Percentiles rank a stretch among this genome's conserved stretches.
phyloP scores from a whole-genome alignment of 2,113 vertebrate species.

The Coturnix japonica region DNA sequence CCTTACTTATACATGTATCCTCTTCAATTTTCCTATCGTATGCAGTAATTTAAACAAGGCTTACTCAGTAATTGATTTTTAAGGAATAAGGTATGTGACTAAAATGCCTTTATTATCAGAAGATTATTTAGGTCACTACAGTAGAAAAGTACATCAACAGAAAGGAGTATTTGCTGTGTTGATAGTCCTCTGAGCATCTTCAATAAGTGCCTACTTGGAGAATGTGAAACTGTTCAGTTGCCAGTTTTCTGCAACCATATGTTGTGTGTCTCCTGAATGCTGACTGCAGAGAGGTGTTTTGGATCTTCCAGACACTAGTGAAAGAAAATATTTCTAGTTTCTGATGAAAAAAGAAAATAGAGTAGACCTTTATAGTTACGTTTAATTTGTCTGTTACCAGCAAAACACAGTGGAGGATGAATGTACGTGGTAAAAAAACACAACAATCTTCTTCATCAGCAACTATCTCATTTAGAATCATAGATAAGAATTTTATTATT shows the following conservation, averaged over 20 bases:
- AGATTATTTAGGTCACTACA: constrained; percentile 59
- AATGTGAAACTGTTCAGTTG: constrained; percentile 69
- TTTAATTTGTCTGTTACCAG: constrained; percentile 22
- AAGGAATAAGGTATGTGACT: constrained; percentile 26
- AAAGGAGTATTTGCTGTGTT: constrained; percentile 67
- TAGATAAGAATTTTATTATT: background rate
- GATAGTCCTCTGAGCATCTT: constrained; percentile 67
- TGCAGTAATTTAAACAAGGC: background rate
- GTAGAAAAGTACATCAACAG: constrained; percentile 48
- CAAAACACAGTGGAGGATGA: background rate
- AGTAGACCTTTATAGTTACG: constrained; percentile 26
- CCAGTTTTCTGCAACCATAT: constrained; percentile 67
- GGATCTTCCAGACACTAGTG: constrained; percentile 67
- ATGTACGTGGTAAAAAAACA: background rate
- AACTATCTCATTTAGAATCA: background rate
- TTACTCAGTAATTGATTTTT: background rate
- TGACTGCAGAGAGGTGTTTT: constrained; percentile 69
- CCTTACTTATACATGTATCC: background rate
- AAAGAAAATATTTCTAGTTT: constrained; percentile 70
- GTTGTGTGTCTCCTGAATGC: constrained; percentile 67
- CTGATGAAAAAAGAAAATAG: background rate
- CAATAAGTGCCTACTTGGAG: constrained; percentile 60
- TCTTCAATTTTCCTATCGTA: background rate
- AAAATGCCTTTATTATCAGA: constrained; percentile 44
- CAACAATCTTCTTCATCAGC: background rate